Base-by-base conservation (phyloP, 2,888 invertebrate genomes). In the Clostera curtula region DNA sequence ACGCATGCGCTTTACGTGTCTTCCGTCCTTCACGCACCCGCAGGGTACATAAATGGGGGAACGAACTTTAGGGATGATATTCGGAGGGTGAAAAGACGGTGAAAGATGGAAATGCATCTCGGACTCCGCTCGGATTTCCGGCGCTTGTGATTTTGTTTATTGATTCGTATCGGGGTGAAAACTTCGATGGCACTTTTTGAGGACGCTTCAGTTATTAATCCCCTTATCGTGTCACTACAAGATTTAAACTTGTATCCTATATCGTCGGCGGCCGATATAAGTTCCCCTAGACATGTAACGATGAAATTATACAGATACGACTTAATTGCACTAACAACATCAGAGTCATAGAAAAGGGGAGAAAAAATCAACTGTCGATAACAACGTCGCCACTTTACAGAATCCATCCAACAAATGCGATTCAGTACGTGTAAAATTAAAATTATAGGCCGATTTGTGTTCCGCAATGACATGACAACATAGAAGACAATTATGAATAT, bases 61-160 rank as follows among this genome's bases (percentile, higher is more conserved):
- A 54, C 48, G 54, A 66, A 66, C 58, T 71, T 72, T 70, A 54
- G 77, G 80, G 80, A 76, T 71, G 76, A 67, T 72, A 58, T 75
- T 72, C 68, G 77, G 75, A 79, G 82, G 82, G 82, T 80, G 79
- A 73, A 71, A 68, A 76, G 74, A 76, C 76, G 73, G 66, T 73
- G 77, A 74, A 77, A 76, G 77, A 79, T 80, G 80, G 80, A 80
- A 82, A 77, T 83, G 80, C 82, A 83, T 82, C 77, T 79, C 70
- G 70, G 68, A 75, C 72, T 73, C 62, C 62, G 77, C 72, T 77
- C 80, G 79, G 80, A 80, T 82, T 80, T 83, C 82, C 82, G 76
- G 70, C 62, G 76, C 69, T 71, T 57, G 73, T 76, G 80, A 83
- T 80, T 79, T 80, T 76, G 76, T 76, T 82, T 82, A 83, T 83